phyloP scores from a whole-genome alignment of 1,140 invertebrate species.

The Archegozetes longisetosus region DNA sequence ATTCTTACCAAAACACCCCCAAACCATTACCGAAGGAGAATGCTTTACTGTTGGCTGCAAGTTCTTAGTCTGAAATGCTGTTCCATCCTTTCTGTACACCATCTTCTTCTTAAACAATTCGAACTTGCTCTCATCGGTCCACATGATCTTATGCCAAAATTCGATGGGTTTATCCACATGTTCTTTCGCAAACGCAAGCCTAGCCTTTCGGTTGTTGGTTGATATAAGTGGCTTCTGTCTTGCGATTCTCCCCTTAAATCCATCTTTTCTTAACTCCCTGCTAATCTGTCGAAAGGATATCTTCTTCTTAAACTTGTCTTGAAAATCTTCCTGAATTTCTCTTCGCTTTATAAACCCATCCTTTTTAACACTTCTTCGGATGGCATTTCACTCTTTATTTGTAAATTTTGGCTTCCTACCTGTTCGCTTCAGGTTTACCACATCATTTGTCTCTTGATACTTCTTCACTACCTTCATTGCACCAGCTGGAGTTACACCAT shows the following conservation, averaged over 20 bases:
- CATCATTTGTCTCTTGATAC: no score
- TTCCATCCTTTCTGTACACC: conserved; percentile 7
- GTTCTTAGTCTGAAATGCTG: neutral
- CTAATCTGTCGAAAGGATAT: no score
- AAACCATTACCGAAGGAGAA: conserved; percentile 13
- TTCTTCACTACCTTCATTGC: no score
- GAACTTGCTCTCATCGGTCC: conserved; percentile 13
- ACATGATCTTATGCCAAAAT: conserved; percentile 13
- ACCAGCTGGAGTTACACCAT: no score
- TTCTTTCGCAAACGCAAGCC: neutral
- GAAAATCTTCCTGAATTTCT: no score
- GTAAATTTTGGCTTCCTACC: no score
- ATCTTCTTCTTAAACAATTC: conserved; percentile 1
- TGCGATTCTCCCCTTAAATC: neutral
- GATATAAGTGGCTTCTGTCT: conserved; percentile 3
- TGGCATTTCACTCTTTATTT: no score
- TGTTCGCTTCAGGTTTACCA: no score
- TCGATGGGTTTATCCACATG: conserved; percentile 5
- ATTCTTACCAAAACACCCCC: conserved; percentile 4
- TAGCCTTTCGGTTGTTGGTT: neutral
- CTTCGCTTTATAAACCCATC: no score
- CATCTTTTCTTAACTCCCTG: no score
- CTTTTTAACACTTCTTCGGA: no score
- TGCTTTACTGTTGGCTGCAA: conserved; percentile 8
- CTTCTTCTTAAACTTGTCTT: no score